Evolutionary conservation across 2,113 vertebrate genomes (phyloP).

Genomic region (Boulengerochromis microlepis): DNA sequence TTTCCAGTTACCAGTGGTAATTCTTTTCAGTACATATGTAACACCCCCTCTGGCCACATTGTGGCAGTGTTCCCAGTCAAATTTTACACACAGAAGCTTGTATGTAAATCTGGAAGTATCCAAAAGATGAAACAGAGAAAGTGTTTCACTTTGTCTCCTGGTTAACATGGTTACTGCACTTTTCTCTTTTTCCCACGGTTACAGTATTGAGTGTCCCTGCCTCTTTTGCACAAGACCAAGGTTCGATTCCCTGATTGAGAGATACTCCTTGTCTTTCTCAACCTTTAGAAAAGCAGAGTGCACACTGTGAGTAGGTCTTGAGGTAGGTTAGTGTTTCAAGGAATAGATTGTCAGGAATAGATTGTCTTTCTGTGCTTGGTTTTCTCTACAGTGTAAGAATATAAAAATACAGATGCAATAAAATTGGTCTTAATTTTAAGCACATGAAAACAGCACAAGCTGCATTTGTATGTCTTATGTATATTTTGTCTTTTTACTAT

Average conservation of each 20-base stretch:
- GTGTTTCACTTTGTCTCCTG: background rate
- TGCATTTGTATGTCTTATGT: background rate
- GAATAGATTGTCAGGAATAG: background rate
- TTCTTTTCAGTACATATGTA: background rate
- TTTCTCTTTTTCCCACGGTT: background rate
- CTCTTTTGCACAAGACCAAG: background rate
- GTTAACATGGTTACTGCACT: background rate
- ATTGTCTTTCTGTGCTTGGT: accelerated
- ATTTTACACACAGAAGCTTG: background rate
- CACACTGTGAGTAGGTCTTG: background rate
- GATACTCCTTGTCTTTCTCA: background rate
- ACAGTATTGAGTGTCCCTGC: background rate
- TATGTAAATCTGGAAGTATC: background rate
- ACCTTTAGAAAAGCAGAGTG: background rate
- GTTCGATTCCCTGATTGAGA: background rate
- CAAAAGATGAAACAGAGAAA: background rate
- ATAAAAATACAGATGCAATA: background rate
- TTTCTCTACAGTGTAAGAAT: background rate
- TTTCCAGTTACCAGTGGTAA: background rate
- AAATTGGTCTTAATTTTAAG: background rate
- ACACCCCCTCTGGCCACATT: background rate
- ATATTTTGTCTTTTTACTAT: background rate
- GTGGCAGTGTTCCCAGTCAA: background rate
- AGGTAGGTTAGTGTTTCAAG: accelerated
- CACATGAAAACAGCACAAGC: background rate